Conservation (phyloP, 2,888 invertebrate genomes). For the Drosophila subquinaria region DNA sequence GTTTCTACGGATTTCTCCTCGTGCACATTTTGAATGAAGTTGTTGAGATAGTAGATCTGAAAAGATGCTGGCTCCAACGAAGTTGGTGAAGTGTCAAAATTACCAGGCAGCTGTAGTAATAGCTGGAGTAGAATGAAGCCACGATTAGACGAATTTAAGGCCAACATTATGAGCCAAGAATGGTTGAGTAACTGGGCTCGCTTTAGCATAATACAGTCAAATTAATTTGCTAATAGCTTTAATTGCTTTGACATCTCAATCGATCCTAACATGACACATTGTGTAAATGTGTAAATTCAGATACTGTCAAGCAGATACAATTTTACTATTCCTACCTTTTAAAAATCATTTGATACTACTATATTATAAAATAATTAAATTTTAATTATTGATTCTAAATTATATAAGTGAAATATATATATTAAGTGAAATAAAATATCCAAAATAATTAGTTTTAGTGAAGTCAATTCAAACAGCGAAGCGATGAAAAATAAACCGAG, state of each 20-base stretch:
- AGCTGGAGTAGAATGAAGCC: neutral
- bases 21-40: constrained; percentile 20
- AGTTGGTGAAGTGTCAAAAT: too few relatives aligned
- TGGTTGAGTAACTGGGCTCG: constrained; percentile 2
- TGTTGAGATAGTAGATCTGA: neutral
- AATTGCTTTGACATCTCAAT: neutral
- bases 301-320: neutral
- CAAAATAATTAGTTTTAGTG: too few relatives aligned
- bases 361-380: too few relatives aligned
- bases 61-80: neutral
- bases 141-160: neutral
- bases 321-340: too few relatives aligned
- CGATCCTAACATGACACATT: neutral
- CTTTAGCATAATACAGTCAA: neutral
- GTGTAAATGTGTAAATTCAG: neutral
- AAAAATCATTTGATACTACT: too few relatives aligned
- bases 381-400: too few relatives aligned
- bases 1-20: neutral
- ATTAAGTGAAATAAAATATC: too few relatives aligned
- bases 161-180: constrained; percentile 20
- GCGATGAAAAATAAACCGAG: too few relatives aligned
- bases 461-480: too few relatives aligned
- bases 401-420: too few relatives aligned
- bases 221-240: neutral
- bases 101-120: neutral